Evolutionary conservation across 1,140 invertebrate species (phyloP).

Genomic region (Lanistes nyassanus): DNA sequence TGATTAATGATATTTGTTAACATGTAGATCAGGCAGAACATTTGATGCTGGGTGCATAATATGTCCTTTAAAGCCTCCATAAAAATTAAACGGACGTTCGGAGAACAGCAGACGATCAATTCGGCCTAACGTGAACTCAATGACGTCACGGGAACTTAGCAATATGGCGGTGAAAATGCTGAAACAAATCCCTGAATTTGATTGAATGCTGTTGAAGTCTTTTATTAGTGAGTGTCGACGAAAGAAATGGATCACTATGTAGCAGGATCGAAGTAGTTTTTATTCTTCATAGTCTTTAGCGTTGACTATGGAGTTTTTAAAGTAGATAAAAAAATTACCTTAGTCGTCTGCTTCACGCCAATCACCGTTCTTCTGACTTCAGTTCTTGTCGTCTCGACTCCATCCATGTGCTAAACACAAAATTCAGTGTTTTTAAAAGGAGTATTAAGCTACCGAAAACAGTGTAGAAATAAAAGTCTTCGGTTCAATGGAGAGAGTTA

Average conservation of each 20-base stretch:
- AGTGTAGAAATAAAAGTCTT: background rate
- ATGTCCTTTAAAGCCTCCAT: too few species aligned
- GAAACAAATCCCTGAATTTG: background rate
- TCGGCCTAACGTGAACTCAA: slow-evolving; percentile 4
- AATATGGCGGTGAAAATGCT: slow-evolving; percentile 21
- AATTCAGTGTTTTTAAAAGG: background rate
- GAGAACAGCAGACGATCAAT: slow-evolving; percentile 7
- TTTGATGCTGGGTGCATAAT: background rate
- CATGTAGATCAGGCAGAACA: background rate
- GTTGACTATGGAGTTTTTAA: background rate
- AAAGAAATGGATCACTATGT: slow-evolving; percentile 2
- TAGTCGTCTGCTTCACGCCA: background rate
- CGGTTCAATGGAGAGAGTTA: slow-evolving; percentile 44
- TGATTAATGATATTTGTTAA: background rate
- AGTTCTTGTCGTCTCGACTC: background rate
- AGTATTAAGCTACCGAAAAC: background rate
- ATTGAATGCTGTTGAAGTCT: background rate
- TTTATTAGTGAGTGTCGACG: background rate
- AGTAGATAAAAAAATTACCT: background rate
- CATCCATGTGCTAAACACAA: background rate
- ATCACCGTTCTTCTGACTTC: background rate
- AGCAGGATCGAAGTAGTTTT: background rate
- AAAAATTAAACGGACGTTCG: background rate
- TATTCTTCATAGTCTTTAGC: background rate
- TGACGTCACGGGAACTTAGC: slow-evolving; percentile 25